Conservation (phyloP, 2,113 vertebrate genomes). For the Telmatochromis sp. region DNA sequence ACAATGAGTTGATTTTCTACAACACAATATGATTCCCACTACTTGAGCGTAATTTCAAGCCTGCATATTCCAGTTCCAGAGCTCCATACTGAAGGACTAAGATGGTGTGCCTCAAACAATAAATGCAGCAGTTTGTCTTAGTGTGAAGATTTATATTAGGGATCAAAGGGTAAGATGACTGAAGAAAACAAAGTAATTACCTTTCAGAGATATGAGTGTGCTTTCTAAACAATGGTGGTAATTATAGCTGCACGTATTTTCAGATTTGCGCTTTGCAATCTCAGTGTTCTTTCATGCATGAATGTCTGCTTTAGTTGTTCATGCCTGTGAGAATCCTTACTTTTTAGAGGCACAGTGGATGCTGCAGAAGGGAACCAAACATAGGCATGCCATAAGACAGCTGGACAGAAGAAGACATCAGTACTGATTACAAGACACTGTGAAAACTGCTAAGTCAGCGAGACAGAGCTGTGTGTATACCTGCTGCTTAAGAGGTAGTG, state of each 20-base stretch:
- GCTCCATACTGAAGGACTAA: neutral
- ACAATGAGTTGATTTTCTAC: neutral
- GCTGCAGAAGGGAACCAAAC: neutral
- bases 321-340: neutral
- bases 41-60: neutral
- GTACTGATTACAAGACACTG: neutral
- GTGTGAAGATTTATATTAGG: neutral
- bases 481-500: neutral
- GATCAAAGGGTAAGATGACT: constrained; percentile 18
- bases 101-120: constrained; percentile 4
- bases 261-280: neutral
- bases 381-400: neutral
- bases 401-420: neutral
- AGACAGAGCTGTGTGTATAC: neutral
- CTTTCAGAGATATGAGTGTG: constrained; percentile 4
- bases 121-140: constrained; percentile 21
- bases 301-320: neutral
- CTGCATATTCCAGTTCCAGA: neutral
- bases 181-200: constrained; percentile 27
- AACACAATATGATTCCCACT: neutral
- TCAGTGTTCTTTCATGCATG: neutral
- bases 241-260: neutral
- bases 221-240: constrained; percentile 2
- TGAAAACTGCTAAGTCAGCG: neutral
- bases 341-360: neutral